Conservation (phyloP, 2,113 vertebrate genomes). For the Catharus bicknelli region DNA sequence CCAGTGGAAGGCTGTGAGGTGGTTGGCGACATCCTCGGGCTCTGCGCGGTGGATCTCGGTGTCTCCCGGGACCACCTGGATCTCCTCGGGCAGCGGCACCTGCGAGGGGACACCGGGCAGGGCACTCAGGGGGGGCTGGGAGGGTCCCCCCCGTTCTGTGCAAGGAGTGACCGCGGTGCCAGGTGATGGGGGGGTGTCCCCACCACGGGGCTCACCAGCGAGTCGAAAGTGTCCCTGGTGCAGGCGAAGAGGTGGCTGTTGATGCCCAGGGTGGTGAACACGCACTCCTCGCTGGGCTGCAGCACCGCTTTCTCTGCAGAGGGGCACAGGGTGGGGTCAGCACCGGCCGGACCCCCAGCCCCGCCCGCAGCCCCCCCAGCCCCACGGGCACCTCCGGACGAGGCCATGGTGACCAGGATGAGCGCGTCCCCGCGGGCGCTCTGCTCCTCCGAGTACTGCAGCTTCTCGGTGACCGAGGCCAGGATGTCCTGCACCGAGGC, state of each 20-base stretch:
- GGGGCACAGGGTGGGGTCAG: neutral
- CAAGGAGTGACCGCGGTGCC: rapidly evolving
- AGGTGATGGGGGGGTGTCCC: rapidly evolving
- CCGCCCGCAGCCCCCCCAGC: rapidly evolving
- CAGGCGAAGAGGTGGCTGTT: slow-evolving; percentile 97
- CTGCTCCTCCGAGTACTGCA: slow-evolving; percentile 94
- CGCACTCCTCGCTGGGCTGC: slow-evolving; percentile 92
- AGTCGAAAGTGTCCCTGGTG: slow-evolving; percentile 84
- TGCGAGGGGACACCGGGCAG: neutral
- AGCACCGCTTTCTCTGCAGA: slow-evolving; percentile 90
- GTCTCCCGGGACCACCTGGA: slow-evolving; percentile 91
- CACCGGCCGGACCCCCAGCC: rapidly evolving
- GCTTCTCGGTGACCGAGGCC: slow-evolving; percentile 89
- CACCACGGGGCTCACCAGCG: slow-evolving; percentile 78
- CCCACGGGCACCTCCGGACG: slow-evolving; percentile 83
- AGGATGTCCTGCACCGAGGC: slow-evolving; percentile 95
- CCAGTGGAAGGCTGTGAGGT: slow-evolving; percentile 94
- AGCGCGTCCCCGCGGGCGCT: slow-evolving; percentile 83
- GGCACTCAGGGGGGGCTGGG: neutral
- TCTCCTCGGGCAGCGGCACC: slow-evolving; percentile 93
- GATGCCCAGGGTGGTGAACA: slow-evolving; percentile 95
- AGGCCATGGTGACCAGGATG: slow-evolving; percentile 89
- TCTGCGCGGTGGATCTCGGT: slow-evolving; percentile 93
- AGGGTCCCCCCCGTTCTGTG: neutral
- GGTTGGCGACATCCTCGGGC: slow-evolving; percentile 92